Evolutionary conservation across 2,113 vertebrate species (phyloP), one percentile per base, ranked within the genome.

Genomic region (Cygnus atratus): DNA sequence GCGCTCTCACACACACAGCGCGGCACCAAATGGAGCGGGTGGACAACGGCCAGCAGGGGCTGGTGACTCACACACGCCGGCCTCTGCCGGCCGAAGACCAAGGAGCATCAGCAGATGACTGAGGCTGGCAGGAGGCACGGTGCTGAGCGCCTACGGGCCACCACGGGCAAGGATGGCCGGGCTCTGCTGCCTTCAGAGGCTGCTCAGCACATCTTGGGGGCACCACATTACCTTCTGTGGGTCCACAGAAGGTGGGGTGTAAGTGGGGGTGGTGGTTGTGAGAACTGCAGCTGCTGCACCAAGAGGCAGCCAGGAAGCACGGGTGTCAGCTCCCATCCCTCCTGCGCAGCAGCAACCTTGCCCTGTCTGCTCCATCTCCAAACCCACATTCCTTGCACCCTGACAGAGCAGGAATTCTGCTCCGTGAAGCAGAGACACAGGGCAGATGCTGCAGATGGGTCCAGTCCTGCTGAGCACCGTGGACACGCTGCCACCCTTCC

Each of bases 1-100:
- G 3, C 2, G 33, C 93, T 93, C 96, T 95, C 96, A 84, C 89
- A 95, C 90, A 88, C 92, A 95, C 96, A 95, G 80, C 95, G 93
- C 86, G 91, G 62, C 91, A 97, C 87, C 93, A 92, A 96, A 95
- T 72, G 94, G 93, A 97, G 91, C 5, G 0, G 0, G 2, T 96
- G 97, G 96, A 97, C 8, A 18, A 46, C 72, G 90, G 95, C 96
- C 96, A 97, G 73, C 17, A 0, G 37, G 74, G 90, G 33, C 84
- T 1, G 0, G 26, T 92, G 90, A 96, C 76, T 95, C 96, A 95
- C 72, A 92, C 26, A 67, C 46, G 48, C 88, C 10, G 6, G 76
- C 58, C 82, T 77, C 71, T 43, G 50, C 61, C 52, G 88, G 84
- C 76, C 83, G 68, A 68, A 29, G 63, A 35, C 66, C 0, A 0